A percentile compares a stretch with the other conserved stretches of the same genome.
phyloP scores from a whole-genome alignment of 2,113 vertebrate species.

The Seriola dumerili region DNA sequence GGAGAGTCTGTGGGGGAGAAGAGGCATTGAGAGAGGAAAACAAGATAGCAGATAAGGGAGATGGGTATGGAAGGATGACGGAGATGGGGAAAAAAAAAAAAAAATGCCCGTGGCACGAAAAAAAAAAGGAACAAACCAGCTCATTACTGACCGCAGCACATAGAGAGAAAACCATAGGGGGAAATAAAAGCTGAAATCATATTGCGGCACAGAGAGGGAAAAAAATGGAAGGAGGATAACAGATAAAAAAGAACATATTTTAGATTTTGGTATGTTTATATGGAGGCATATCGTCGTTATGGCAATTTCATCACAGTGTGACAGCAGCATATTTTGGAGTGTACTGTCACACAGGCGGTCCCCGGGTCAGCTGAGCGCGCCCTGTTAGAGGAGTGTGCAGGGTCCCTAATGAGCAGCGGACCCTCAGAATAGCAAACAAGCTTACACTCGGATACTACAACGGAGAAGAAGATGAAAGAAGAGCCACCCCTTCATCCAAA shows the following conservation, averaged over 20 bases:
- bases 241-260: slow-evolving; percentile 30
- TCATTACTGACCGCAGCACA: slow-evolving; percentile 74
- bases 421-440: slow-evolving; percentile 52
- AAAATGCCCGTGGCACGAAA: slow-evolving; percentile 62
- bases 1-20: slow-evolving; percentile 44
- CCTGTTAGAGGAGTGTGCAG: slow-evolving; percentile 44
- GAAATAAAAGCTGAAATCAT: slow-evolving; percentile 55
- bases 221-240: not conserved
- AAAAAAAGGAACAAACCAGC: slow-evolving; percentile 59
- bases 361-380: slow-evolving; percentile 64
- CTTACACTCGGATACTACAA: slow-evolving; percentile 35
- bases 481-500: slow-evolving; percentile 6
- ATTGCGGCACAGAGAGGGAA: slow-evolving; percentile 14
- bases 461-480: slow-evolving; percentile 29
- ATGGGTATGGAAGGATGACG: slow-evolving; percentile 39
- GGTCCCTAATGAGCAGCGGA: slow-evolving; percentile 77
- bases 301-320: slow-evolving; percentile 78
- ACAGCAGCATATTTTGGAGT: slow-evolving; percentile 72
- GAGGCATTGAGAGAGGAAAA: slow-evolving; percentile 55
- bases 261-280: slow-evolving; percentile 25
- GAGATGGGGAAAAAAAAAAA: slow-evolving; percentile 51
- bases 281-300: slow-evolving; percentile 65
- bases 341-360: slow-evolving; percentile 39
- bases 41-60: slow-evolving; percentile 45
- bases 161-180: slow-evolving; percentile 15